Conservation (phyloP, 2,797 vertebrate species). For the Mallotus villosus region DNA sequence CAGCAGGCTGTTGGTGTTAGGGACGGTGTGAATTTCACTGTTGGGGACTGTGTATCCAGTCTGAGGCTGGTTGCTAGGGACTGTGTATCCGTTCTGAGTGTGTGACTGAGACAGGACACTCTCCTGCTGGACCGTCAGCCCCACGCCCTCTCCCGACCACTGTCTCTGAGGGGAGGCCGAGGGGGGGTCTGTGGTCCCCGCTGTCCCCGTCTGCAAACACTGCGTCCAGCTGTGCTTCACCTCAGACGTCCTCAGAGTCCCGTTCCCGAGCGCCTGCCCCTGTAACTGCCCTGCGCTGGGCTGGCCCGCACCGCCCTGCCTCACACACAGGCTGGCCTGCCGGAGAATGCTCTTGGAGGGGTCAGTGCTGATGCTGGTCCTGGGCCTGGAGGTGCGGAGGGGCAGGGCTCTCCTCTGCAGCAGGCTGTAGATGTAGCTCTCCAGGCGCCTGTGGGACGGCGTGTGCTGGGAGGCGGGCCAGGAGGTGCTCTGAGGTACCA, state of each 20-base stretch:
- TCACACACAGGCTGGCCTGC: slow-evolving; percentile 81
- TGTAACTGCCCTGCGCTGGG: slow-evolving; percentile 39
- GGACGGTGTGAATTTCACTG: slow-evolving; percentile 47
- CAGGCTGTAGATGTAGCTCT: slow-evolving; percentile 87
- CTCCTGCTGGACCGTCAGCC: slow-evolving; percentile 54
- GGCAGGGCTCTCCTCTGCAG: slow-evolving; percentile 85
- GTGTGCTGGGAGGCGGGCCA: slow-evolving; percentile 68
- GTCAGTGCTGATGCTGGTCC: slow-evolving; percentile 88
- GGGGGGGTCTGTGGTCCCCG: slow-evolving; percentile 49
- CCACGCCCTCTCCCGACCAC: slow-evolving; percentile 65
- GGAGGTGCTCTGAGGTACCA: slow-evolving; percentile 61
- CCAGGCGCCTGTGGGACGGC: slow-evolving; percentile 78
- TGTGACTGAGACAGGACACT: slow-evolving; percentile 59
- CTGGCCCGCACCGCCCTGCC: slow-evolving; percentile 63
- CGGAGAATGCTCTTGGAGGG: slow-evolving; percentile 84
- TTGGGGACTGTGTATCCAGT: slow-evolving; percentile 24
- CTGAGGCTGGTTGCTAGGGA: slow-evolving; percentile 18
- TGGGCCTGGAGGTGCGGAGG: slow-evolving; percentile 86
- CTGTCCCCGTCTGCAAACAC: slow-evolving; percentile 57
- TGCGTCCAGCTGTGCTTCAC: slow-evolving; percentile 68
- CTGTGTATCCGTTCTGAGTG: slow-evolving; percentile 14
- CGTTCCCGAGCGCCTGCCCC: slow-evolving; percentile 4
- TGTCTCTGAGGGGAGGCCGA: slow-evolving; percentile 73
- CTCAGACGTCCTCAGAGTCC: slow-evolving; percentile 54
- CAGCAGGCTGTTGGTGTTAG: slow-evolving; percentile 66